These are phyloP conservation scores for Plodia interpunctella DNA, from an alignment of 1,140 invertebrate species.

Conservation along the genomic window DNA sequence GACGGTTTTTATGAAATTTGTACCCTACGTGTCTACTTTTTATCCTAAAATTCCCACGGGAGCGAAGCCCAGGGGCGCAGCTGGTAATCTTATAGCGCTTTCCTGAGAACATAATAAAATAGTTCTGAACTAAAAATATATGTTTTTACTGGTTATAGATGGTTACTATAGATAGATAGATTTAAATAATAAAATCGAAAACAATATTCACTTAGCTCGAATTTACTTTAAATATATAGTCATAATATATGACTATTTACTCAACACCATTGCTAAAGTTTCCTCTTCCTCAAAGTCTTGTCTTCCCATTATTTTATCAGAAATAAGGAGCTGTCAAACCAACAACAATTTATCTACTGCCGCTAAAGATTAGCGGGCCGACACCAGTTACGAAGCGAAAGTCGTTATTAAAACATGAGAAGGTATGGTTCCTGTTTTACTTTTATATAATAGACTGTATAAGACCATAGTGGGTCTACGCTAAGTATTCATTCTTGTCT, in stretches of 20 bases:
- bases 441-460: not conserved
- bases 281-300: not conserved
- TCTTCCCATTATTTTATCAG: constrained; percentile 4
- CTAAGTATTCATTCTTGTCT: no score
- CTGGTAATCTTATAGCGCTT: no score
- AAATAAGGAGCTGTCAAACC: not conserved
- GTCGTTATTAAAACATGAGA: not conserved
- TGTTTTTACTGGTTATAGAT: no score
- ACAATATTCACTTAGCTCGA: not conserved
- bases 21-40: no score
- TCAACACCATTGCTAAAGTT: not conserved
- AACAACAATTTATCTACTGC: constrained; percentile 1
- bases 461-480: not conserved
- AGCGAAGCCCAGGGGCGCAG: no score
- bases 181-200: no score
- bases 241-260: not conserved
- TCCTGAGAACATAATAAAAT: no score
- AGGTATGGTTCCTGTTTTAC: constrained; percentile 1
- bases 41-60: no score
- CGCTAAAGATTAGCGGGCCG: not conserved
- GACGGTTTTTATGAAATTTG: no score
- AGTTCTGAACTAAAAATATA: no score
- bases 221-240: constrained; percentile 11
- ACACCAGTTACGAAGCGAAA: constrained; percentile 5
- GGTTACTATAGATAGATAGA: no score